These are phyloP conservation scores for Toxotes jaculatrix DNA, from an alignment of 2,113 vertebrate genomes.

Conservation along the genomic window DNA sequence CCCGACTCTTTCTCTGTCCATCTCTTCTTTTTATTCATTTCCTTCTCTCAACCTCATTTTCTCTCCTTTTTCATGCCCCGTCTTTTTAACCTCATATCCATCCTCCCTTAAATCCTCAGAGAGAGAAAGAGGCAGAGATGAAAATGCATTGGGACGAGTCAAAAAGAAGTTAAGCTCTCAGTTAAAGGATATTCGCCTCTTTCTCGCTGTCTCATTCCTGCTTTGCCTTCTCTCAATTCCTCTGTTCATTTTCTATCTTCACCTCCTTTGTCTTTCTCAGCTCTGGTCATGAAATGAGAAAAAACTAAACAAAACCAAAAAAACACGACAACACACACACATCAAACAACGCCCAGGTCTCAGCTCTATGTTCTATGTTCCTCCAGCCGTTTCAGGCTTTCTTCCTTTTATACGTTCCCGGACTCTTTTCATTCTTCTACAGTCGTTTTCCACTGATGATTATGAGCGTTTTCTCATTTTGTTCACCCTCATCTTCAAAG, in stretches of 20 bases:
- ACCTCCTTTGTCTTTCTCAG: background rate
- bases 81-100: background rate
- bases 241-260: background rate
- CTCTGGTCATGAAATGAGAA: background rate
- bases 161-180: conserved; percentile 44
- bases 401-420: background rate
- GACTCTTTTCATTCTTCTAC: background rate
- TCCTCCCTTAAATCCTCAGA: background rate
- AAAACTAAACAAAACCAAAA: background rate
- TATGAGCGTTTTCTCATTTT: conserved; percentile 2
- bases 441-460: conserved; percentile 3
- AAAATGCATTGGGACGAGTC: conserved; percentile 38
- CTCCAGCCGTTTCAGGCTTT: background rate
- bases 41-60: background rate
- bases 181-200: conserved; percentile 13
- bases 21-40: background rate
- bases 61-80: background rate
- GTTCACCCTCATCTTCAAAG: background rate
- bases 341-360: background rate
- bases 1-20: background rate
- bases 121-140: conserved; percentile 12
- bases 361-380: background rate
- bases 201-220: conserved; percentile 21
- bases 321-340: background rate
- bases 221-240: background rate